These are phyloP conservation scores for Hypomecis punctinalis DNA, from an alignment of 2,888 invertebrate species.

Conservation along the genomic window DNA sequence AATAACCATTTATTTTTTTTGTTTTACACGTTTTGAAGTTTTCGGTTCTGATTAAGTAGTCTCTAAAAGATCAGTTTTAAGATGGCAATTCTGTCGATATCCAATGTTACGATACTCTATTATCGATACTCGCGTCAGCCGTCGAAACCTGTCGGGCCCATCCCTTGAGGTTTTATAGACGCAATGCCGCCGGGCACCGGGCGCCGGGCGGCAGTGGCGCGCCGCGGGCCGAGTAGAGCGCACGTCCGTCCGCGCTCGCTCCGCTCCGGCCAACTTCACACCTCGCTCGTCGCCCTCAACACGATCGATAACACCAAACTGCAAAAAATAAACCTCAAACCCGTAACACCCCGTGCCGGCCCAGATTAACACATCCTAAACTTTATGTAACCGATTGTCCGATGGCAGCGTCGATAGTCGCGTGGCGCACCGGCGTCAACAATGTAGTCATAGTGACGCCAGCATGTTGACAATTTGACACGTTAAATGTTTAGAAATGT, in stretches of 20 bases:
- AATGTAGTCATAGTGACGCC: slow-evolving; percentile 83
- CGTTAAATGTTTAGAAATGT: slow-evolving; percentile 55
- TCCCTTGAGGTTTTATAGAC: slow-evolving; percentile 68
- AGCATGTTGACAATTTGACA: slow-evolving; percentile 75
- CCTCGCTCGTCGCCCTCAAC: slow-evolving; percentile 44
- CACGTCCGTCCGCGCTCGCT: slow-evolving; percentile 51
- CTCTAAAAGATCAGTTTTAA: too few species aligned
- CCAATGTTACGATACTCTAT: too few species aligned
- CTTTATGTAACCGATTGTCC: slow-evolving; percentile 49
- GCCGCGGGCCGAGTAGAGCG: slow-evolving; percentile 61
- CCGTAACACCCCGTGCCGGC: slow-evolving; percentile 34
- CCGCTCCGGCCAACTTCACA: slow-evolving; percentile 40
- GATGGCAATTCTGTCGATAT: too few species aligned
- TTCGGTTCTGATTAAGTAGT: slow-evolving; percentile 3
- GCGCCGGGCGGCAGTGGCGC: slow-evolving; percentile 67
- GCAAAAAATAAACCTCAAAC: slow-evolving; percentile 42
- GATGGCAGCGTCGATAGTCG: slow-evolving; percentile 62
- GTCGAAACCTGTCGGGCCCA: slow-evolving; percentile 50
- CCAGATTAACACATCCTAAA: slow-evolving; percentile 47
- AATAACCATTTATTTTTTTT: too few species aligned
- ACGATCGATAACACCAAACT: slow-evolving; percentile 62
- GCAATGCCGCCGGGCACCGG: slow-evolving; percentile 68
- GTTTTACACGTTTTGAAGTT: too few species aligned
- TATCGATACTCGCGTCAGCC: slow-evolving; percentile 31
- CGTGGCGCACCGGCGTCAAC: slow-evolving; percentile 76